These are phyloP conservation scores for Falco biarmicus DNA, from an alignment of 2,797 vertebrate genomes.

Conservation along the genomic window DNA sequence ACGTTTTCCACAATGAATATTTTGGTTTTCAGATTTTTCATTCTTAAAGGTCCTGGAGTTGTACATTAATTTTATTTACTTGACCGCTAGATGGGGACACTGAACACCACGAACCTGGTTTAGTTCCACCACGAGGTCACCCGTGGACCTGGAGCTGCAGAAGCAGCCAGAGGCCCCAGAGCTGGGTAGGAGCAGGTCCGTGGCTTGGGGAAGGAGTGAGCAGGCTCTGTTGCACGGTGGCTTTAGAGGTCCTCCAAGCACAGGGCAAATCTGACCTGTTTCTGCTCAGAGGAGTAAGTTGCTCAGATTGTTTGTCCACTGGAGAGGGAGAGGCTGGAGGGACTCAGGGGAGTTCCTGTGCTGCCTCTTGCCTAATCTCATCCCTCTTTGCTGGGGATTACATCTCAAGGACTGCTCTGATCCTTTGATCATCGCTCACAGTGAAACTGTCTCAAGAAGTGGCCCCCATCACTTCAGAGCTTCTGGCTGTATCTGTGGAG, in stretches of 20 bases:
- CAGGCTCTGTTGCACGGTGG: not conserved
- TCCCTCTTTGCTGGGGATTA: not conserved
- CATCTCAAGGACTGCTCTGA: not conserved
- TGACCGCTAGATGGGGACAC: not conserved
- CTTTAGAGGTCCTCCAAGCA: not conserved
- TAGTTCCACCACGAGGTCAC: not conserved
- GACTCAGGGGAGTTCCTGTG: not conserved
- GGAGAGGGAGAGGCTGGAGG: not conserved
- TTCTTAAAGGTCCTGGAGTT: not conserved
- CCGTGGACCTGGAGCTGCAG: not conserved
- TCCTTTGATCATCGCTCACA: not conserved
- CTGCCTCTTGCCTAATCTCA: not conserved
- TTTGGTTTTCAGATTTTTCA: not conserved
- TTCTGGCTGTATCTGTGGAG: not conserved
- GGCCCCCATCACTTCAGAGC: not conserved
- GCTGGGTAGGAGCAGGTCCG: not conserved
- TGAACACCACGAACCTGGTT: not conserved
- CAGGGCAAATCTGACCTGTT: accelerated
- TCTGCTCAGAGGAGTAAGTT: not conserved
- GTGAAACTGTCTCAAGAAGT: not conserved
- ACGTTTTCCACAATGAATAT: not conserved
- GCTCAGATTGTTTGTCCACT: not conserved
- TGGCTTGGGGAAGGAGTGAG: not conserved
- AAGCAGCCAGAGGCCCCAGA: not conserved
- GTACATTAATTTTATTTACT: not conserved